Percentiles rank a stretch among this genome's conserved stretches.
phyloP scores from a whole-genome alignment of 1,140 invertebrate genomes.

The Leucophenga varia region DNA sequence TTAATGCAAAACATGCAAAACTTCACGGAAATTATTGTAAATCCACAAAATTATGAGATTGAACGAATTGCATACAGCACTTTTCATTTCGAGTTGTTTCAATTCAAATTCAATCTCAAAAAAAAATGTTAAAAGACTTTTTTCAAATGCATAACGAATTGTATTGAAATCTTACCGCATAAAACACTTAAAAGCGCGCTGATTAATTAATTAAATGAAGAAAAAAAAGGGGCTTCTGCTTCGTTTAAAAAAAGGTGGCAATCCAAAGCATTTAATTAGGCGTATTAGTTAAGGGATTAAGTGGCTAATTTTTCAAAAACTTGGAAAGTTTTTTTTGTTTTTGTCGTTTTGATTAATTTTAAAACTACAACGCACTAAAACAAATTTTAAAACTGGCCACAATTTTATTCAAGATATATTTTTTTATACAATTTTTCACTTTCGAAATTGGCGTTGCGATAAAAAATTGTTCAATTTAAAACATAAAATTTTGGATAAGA shows the following conservation, averaged over 20 bases:
- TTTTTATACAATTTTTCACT: too few relatives aligned
- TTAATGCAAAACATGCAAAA: conserved; percentile 20
- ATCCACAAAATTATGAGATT: conserved; percentile 44
- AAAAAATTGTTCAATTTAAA: too few relatives aligned
- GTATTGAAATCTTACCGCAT: conserved; percentile 15
- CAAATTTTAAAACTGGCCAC: too few relatives aligned
- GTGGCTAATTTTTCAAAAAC: conserved; percentile 25
- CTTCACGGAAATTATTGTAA: conserved; percentile 32
- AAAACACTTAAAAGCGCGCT: conserved; percentile 37
- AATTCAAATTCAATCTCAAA: conserved; percentile 25
- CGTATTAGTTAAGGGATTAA: conserved; percentile 40
- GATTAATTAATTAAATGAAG: conserved; percentile 1
- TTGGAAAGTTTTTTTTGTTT: not conserved
- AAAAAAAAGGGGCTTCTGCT: not conserved
- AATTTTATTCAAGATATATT: too few relatives aligned
- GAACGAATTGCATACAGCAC: conserved; percentile 32
- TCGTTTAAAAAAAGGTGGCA: too few relatives aligned
- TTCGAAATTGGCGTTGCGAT: too few relatives aligned
- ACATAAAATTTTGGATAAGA: too few relatives aligned
- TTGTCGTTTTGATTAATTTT: too few relatives aligned
- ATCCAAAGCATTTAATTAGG: conserved; percentile 39
- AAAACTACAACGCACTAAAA: too few relatives aligned
- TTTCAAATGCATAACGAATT: conserved; percentile 33
- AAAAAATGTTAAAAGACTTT: conserved; percentile 38
- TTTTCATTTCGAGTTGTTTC: not conserved